Evolutionary conservation across 1,140 invertebrate species (phyloP).

Genomic region (Drosophila parabipectinata): DNA sequence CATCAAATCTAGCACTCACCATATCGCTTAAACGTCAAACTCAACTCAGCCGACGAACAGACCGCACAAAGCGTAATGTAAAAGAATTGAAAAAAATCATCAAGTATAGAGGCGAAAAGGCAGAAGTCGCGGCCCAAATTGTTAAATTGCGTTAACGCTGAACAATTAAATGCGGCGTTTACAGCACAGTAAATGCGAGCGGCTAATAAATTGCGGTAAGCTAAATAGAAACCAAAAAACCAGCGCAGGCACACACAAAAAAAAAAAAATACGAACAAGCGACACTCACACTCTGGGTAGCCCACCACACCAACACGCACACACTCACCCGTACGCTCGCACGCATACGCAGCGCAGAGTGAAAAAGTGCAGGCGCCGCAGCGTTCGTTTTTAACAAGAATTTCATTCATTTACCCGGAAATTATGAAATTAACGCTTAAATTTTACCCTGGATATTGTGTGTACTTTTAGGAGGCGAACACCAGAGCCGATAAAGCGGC

Average conservation of each 20-base stretch:
- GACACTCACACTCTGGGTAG: conserved; percentile 37
- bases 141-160: conserved; percentile 52
- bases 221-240: conserved; percentile 36
- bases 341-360: conserved; percentile 28
- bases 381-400: conserved; percentile 37
- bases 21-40: conserved; percentile 47
- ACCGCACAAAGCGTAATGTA: conserved; percentile 76
- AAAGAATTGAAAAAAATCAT: conserved; percentile 80
- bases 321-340: conserved; percentile 17
- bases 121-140: conserved; percentile 58
- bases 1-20: not conserved
- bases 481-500: conserved; percentile 58
- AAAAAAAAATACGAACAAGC: conserved; percentile 65
- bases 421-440: conserved; percentile 10
- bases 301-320: conserved; percentile 14
- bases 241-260: conserved; percentile 2
- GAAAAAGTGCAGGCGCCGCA: conserved; percentile 73
- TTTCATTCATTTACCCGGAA: conserved; percentile 17
- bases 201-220: conserved; percentile 65
- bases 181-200: conserved; percentile 55
- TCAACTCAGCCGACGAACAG: conserved; percentile 74
- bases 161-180: conserved; percentile 52
- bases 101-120: conserved; percentile 78
- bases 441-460: conserved; percentile 8
- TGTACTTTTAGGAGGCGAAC: conserved; percentile 56